These are phyloP conservation scores for Geophilus truncorum DNA, from an alignment of 2,888 invertebrate species.

Conservation along the genomic window DNA sequence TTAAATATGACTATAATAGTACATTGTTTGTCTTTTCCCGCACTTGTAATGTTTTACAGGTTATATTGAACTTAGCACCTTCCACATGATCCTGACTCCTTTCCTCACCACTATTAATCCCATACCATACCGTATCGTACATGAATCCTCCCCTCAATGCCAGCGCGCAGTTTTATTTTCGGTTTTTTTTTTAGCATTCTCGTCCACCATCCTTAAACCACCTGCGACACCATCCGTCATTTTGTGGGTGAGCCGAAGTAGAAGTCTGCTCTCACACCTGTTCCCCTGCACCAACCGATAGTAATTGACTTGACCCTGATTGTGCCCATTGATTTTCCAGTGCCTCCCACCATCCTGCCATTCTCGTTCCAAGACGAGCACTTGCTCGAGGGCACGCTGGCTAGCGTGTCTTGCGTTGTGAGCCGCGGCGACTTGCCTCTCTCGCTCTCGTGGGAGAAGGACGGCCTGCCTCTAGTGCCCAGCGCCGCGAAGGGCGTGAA, in stretches of 20 bases:
- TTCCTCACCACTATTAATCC: conserved; percentile 11
- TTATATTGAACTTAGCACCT: neutral
- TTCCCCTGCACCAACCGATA: conserved; percentile 25
- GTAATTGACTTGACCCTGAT: conserved; percentile 30
- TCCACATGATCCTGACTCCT: conserved; percentile 10
- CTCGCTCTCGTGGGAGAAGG: conserved; percentile 65
- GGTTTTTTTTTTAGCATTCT: neutral
- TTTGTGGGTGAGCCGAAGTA: conserved; percentile 27
- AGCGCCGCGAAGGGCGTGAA: conserved; percentile 33
- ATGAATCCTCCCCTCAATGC: neutral
- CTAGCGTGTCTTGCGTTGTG: conserved; percentile 41
- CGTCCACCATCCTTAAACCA: conserved; percentile 27
- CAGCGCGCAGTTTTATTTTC: neutral
- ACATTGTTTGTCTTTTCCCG: neutral
- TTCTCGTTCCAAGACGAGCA: conserved; percentile 50
- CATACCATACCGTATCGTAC: no score
- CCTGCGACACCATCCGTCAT: conserved; percentile 27
- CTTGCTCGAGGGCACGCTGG: conserved; percentile 40
- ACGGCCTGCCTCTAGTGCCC: conserved; percentile 54
- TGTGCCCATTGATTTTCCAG: conserved; percentile 47
- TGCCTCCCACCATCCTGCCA: conserved; percentile 64
- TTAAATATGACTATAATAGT: neutral
- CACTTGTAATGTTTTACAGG: conserved; percentile 18
- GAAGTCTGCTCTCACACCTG: conserved; percentile 25
- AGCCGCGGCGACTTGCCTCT: conserved; percentile 47